Evolutionary conservation across 2,113 vertebrate genomes (phyloP).

Genomic region (Ailuropoda melanoleuca): DNA sequence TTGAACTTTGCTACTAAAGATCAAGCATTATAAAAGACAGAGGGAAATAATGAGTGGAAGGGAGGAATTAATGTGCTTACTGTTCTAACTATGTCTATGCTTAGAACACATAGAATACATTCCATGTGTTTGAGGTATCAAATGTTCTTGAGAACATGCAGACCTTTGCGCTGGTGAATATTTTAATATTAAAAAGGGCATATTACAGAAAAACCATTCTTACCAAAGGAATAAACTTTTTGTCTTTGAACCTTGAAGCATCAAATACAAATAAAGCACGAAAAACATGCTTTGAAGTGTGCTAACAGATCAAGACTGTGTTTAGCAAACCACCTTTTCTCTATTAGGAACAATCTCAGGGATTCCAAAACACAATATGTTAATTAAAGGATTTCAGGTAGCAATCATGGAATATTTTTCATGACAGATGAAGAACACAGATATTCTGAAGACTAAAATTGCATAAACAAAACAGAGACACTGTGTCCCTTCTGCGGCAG

Average conservation of each 20-base stretch:
- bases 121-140: not conserved
- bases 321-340: constrained; percentile 7
- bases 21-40: not conserved
- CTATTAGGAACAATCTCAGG: constrained; percentile 21
- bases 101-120: not conserved
- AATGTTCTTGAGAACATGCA: not conserved
- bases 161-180: not conserved
- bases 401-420: constrained; percentile 6
- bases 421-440: constrained; percentile 40
- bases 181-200: not conserved
- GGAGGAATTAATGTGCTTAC: not conserved
- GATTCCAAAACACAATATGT: constrained; percentile 9
- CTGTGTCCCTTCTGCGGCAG: not conserved
- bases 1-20: not conserved
- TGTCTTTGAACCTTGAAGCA: not conserved
- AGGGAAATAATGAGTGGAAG: not conserved
- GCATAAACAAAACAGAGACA: not conserved
- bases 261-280: not conserved
- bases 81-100: not conserved
- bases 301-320: not conserved
- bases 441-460: constrained; percentile 3
- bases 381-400: constrained; percentile 38
- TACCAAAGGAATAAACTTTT: not conserved
- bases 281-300: not conserved
- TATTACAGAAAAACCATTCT: not conserved